Evolutionary conservation across 2,888 invertebrate species (phyloP).

Genomic region (Allygus modestus): DNA sequence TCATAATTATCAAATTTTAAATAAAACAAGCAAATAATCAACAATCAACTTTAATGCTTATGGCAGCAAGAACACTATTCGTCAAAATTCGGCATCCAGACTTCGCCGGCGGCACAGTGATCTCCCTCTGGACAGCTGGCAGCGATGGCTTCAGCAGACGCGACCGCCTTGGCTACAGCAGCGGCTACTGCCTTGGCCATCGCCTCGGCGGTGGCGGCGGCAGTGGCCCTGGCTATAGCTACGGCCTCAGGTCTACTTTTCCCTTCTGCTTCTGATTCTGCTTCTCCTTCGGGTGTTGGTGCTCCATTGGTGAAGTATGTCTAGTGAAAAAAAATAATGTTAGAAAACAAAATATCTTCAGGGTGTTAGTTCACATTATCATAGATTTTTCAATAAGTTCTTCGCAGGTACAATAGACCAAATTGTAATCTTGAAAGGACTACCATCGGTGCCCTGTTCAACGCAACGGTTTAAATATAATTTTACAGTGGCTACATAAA

Average conservation of each 20-base stretch:
- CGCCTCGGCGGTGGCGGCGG: not conserved
- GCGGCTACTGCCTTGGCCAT: not conserved
- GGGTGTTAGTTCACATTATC: no score
- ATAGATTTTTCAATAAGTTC: no score
- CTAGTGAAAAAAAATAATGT: not conserved
- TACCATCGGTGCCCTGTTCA: no score
- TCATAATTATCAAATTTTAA: no score
- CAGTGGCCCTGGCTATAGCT: conserved; percentile 8
- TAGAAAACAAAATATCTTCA: no score
- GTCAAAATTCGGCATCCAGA: not conserved
- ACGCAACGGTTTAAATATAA: no score
- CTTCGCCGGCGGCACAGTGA: not conserved
- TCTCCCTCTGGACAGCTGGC: conserved; percentile 11
- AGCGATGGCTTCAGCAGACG: not conserved
- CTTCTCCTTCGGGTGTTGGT: not conserved
- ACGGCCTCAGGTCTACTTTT: not conserved
- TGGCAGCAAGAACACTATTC: no score
- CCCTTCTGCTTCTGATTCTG: not conserved
- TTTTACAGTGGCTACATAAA: no score
- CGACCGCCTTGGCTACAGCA: not conserved
- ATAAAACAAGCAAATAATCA: no score
- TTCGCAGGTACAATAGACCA: no score
- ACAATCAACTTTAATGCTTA: no score
- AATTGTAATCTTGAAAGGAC: no score
- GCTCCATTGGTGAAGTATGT: not conserved